A percentile compares a stretch with the other conserved stretches of the same genome.
phyloP scores from a whole-genome alignment of 1,140 invertebrate species.

The Aphaenogaster floridana region DNA sequence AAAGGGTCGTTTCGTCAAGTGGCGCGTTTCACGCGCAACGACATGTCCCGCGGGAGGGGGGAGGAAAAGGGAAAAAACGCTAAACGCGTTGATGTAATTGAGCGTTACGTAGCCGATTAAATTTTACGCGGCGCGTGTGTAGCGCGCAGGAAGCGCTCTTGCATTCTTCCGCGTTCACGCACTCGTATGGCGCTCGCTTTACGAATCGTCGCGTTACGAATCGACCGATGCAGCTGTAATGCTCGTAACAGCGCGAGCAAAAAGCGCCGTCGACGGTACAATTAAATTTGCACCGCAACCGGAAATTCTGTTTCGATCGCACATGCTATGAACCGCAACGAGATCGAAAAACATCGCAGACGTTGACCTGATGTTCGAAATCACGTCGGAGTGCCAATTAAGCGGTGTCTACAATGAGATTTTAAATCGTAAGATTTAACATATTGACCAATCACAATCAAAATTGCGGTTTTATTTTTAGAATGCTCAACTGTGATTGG shows the following conservation, averaged over 20 bases:
- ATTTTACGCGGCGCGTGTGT: conserved; percentile 65
- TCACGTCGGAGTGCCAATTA: background rate
- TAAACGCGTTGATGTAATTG: conserved; percentile 70
- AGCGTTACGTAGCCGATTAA: conserved; percentile 70
- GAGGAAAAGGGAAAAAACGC: background rate
- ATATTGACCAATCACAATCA: too few relatives aligned
- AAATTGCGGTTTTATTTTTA: too few relatives aligned
- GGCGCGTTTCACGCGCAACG: conserved; percentile 31
- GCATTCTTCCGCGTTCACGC: conserved; percentile 11
- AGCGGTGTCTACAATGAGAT: background rate
- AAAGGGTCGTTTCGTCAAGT: conserved; percentile 50
- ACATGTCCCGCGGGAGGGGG: conserved; percentile 24
- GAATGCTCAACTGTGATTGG: too few relatives aligned
- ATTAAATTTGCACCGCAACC: conserved; percentile 44
- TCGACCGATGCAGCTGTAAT: conserved; percentile 35
- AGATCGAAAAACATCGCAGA: background rate
- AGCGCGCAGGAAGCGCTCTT: background rate
- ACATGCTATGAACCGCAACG: background rate
- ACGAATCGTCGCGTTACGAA: conserved; percentile 28
- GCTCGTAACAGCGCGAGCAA: background rate
- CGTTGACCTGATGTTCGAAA: background rate
- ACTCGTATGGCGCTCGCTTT: conserved; percentile 1
- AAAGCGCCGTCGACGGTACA: conserved; percentile 4
- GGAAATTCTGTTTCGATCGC: conserved; percentile 6
- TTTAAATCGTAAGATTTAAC: too few relatives aligned